phyloP scores from a whole-genome alignment of 1,140 invertebrate genomes.

The Venturia canescens region DNA sequence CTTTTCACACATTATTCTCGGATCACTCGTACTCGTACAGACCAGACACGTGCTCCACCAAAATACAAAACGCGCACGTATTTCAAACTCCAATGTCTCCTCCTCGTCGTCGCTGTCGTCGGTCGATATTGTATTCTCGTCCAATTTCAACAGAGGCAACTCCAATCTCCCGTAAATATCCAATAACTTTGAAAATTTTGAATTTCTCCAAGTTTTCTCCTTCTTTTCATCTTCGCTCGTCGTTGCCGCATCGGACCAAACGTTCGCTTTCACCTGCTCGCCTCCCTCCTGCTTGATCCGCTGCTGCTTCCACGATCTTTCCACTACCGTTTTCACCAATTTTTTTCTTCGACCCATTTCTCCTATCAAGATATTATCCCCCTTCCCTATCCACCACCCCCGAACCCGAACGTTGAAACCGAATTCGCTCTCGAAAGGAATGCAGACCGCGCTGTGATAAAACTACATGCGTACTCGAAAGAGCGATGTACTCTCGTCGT shows the following conservation, averaged over 20 bases:
- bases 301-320: no score
- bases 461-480: no score
- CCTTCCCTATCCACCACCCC: no score
- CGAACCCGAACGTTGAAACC: no score
- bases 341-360: conserved; percentile 44
- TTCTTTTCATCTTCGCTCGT: not conserved
- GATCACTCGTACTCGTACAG: conserved; percentile 64
- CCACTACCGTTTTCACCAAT: not conserved
- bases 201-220: conserved; percentile 6
- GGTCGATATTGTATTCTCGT: conserved; percentile 46
- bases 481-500: no score
- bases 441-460: no score
- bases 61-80: conserved; percentile 67
- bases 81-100: conserved; percentile 64
- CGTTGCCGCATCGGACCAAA: no score
- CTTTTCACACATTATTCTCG: conserved; percentile 65
- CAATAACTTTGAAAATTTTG: conserved; percentile 44
- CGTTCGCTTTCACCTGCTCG: no score
- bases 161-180: conserved; percentile 59
- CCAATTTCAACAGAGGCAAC: conserved; percentile 54
- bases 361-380: no score
- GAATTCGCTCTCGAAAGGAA: no score
- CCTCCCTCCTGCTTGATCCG: no score
- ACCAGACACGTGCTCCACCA: conserved; percentile 70
- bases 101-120: conserved; percentile 61